Conservation (phyloP, 2,113 vertebrate species). For the Psilopsiagon aymara region DNA sequence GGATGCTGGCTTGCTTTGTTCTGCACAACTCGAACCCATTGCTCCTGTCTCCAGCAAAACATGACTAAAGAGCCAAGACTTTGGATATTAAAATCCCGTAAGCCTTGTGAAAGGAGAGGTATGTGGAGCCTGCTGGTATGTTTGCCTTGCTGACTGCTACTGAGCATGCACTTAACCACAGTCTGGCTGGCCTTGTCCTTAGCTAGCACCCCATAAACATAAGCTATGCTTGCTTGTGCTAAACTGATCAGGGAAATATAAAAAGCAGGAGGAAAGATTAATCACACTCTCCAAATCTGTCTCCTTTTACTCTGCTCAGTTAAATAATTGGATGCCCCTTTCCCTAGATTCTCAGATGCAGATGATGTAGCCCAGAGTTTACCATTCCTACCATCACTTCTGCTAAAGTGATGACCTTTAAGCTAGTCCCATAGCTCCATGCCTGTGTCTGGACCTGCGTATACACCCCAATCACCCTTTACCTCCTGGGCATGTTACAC, state of each 20-base stretch:
- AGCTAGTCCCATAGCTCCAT: not conserved
- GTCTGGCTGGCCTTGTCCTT: not conserved
- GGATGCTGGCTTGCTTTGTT: not conserved
- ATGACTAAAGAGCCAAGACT: not conserved
- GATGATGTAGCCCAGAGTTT: not conserved
- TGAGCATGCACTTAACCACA: not conserved
- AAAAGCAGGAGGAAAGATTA: not conserved
- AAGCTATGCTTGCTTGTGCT: not conserved
- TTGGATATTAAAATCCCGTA: not conserved
- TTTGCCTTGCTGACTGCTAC: not conserved
- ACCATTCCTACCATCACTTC: not conserved
- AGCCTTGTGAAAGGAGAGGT: not conserved
- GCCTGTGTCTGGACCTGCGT: not conserved
- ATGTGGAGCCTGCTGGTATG: not conserved
- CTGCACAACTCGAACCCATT: fast-evolving
- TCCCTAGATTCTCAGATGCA: not conserved
- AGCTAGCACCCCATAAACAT: not conserved
- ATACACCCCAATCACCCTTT: constrained; percentile 32
- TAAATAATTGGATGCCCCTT: not conserved
- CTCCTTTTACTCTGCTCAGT: not conserved
- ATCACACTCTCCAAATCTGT: fast-evolving
- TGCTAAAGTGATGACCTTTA: not conserved
- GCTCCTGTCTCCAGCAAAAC: not conserved
- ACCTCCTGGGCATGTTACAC: not conserved
- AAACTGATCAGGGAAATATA: fast-evolving